phyloP scores from a whole-genome alignment of 2,888 invertebrate genomes.

The Rhamnusium bicolor region DNA sequence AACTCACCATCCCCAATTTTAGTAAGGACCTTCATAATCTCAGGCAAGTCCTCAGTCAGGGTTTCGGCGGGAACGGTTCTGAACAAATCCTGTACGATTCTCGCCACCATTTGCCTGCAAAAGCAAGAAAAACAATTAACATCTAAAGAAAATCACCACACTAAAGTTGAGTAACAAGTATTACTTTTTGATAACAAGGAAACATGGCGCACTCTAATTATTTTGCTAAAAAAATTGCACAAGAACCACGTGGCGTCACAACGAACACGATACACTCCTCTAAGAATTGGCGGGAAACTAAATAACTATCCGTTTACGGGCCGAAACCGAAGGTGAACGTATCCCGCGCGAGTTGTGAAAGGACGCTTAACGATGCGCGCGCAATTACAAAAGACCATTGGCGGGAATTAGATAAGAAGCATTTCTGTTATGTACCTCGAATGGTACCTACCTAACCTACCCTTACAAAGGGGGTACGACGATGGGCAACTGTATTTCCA shows the following conservation, averaged over 20 bases:
- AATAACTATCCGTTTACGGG: slow-evolving; percentile 12
- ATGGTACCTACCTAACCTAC: neutral
- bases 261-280: slow-evolving; percentile 33
- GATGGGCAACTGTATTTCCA: neutral
- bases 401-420: slow-evolving; percentile 28
- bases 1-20: slow-evolving; percentile 71
- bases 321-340: slow-evolving; percentile 18
- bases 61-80: slow-evolving; percentile 69
- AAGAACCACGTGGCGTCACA: slow-evolving; percentile 23
- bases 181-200: neutral
- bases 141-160: neutral
- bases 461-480: neutral
- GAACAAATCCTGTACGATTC: slow-evolving; percentile 75
- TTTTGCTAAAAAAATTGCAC: neutral
- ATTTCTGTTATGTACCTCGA: slow-evolving; percentile 15
- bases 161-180: neutral
- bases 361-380: slow-evolving; percentile 7
- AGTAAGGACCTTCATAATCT: slow-evolving; percentile 72
- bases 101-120: slow-evolving; percentile 77
- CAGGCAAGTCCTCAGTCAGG: slow-evolving; percentile 68
- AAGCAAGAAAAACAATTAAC: slow-evolving; percentile 48
- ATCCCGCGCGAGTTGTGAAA: neutral
- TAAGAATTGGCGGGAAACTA: slow-evolving; percentile 44
- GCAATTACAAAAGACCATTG: slow-evolving; percentile 8
- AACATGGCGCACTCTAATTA: neutral